Conservation (phyloP, 92 coral and sea anemone species). For the Zoanthus solanderi region DNA sequence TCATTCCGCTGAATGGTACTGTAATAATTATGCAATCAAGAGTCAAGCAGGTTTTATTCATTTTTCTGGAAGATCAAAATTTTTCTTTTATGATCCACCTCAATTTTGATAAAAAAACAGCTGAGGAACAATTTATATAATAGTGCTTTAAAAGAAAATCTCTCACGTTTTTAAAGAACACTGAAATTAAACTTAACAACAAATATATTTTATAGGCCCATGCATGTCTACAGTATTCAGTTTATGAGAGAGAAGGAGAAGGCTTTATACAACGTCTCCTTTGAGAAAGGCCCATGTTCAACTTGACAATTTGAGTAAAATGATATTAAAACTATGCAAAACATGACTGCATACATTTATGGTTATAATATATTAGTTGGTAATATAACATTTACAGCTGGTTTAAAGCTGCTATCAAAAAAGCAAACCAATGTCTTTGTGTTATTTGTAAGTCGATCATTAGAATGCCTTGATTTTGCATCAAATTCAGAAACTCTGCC, state of each 20-base stretch:
- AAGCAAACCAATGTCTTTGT: not conserved
- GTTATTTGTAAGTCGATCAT: too few relatives aligned
- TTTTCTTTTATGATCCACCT: conserved; percentile 3
- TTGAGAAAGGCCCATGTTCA: not conserved
- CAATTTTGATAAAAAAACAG: not conserved
- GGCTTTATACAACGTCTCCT: not conserved
- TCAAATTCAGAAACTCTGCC: not conserved
- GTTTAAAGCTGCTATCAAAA: not conserved
- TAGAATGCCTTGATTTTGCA: too few relatives aligned
- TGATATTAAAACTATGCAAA: not conserved
- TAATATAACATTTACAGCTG: not conserved
- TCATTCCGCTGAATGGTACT: not conserved
- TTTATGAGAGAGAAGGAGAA: not conserved
- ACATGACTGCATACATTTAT: too few relatives aligned
- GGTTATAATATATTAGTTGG: too few relatives aligned
- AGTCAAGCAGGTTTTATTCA: not conserved
- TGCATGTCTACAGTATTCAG: not conserved
- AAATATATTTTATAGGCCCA: conserved; percentile 5
- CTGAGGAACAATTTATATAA: conserved; percentile 7
- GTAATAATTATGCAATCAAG: conserved; percentile 1
- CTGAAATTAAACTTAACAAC: conserved; percentile 13
- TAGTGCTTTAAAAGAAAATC: conserved; percentile 18
- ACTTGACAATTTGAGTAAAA: conserved; percentile 9
- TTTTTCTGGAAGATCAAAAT: not conserved
- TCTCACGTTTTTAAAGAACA: conserved; percentile 3